Conservation (phyloP, 2,113 vertebrate genomes). For the Callopanchax toddi region DNA sequence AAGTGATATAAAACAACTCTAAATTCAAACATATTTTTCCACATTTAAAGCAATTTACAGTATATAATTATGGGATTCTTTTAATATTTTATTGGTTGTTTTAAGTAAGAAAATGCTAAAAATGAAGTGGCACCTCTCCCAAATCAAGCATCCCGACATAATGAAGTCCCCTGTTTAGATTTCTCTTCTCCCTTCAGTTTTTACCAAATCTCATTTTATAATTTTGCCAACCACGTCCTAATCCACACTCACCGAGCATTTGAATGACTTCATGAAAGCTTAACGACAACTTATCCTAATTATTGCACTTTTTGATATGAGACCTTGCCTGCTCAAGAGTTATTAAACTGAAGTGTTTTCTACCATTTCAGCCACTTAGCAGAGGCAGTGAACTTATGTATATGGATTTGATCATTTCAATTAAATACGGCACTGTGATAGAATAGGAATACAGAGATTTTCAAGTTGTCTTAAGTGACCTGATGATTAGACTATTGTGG, state of each 20-base stretch:
- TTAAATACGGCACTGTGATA: conserved; percentile 29
- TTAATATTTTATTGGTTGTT: conserved; percentile 10
- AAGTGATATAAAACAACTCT: too few relatives aligned
- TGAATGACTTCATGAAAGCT: conserved; percentile 56
- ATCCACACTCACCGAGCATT: conserved; percentile 30
- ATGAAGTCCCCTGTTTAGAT: conserved; percentile 22
- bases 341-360: conserved; percentile 68
- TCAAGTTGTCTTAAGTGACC: conserved; percentile 14
- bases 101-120: conserved; percentile 13
- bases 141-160: conserved; percentile 22
- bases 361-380: conserved; percentile 44
- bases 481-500: conserved; percentile 2
- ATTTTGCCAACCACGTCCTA: conserved; percentile 12
- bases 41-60: conserved; percentile 10
- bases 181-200: conserved; percentile 28
- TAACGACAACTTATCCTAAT: conserved; percentile 51
- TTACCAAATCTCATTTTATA: background rate
- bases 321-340: conserved; percentile 50
- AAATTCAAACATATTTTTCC: conserved; percentile 13
- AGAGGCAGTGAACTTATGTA: conserved; percentile 28
- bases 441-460: conserved; percentile 20
- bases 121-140: conserved; percentile 28
- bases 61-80: conserved; percentile 8
- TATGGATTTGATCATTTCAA: conserved; percentile 42
- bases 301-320: conserved; percentile 54